Evolutionary conservation across 2,888 invertebrate species (phyloP), one percentile per base, ranked within the genome.

Genomic region (Eueremaeus valkanovi): DNA sequence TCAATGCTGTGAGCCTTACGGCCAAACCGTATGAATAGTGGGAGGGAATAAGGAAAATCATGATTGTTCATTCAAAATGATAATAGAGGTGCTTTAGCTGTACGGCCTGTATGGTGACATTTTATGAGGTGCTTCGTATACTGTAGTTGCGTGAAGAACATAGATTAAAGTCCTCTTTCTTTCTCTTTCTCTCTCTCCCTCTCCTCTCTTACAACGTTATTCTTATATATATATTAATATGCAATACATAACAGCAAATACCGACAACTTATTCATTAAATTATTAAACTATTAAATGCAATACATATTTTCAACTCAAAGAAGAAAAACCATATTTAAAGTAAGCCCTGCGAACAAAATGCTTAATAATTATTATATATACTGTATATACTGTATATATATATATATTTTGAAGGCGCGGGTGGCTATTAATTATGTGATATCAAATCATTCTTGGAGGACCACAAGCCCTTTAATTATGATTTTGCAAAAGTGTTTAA

Each of bases 371-470:
- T 33, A 63, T 63, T 63, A 63, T 31, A 31, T 63, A 63, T 11
- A 45, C 8, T 40, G 40, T 11, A 40, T 40, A 40, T 40, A 40
- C 5, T 9, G 40, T 40, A 40, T 5, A 9, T 40, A 40, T 40
- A 40, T n/a, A n/a, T n/a, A n/a, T n/a, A 11, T 58, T 31, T 63
- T 33, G 5, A 63, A 63, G 63, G 63, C 63, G 63, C 63, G 63
- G 63, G 63, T 63, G 63, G 63, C 63, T 63, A 63, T 63, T 63
- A 63, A 63, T 63, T 63, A 63, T 63, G 63, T 33, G 63, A 63
- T 63, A 63, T 13, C 33, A 63, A 33, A 9, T 27, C 58, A 24
- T 33, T 29, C 18, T 21, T 3, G 9, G 33, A 31, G 33, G 11
- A 33, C 63, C 63, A 63, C 63, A 63, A 63, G 63, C 63, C 63